A percentile compares a stretch with the other conserved stretches of the same genome.
Evolutionary conservation across 2,888 invertebrate genomes (phyloP).

Genomic region (Archips xylosteana): DNA sequence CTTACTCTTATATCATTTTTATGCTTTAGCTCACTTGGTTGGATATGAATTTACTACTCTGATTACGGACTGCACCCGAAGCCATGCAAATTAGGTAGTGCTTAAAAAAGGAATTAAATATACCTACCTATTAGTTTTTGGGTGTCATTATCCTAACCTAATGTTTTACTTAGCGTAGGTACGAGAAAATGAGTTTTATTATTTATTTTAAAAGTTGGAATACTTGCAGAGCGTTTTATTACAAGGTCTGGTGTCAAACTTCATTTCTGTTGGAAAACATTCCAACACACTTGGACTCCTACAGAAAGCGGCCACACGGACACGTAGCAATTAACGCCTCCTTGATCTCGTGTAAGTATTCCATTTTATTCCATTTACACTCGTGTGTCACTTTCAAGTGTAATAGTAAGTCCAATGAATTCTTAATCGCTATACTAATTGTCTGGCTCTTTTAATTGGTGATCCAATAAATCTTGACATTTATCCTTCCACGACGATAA

Average conservation of each 20-base stretch:
- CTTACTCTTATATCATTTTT: too few species aligned
- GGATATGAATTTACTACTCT: too few species aligned
- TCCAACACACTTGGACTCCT: conserved; percentile 52
- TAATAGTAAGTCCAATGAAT: conserved; percentile 66
- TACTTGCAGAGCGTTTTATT: background rate
- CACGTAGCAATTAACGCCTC: conserved; percentile 62
- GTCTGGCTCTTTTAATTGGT: conserved; percentile 37
- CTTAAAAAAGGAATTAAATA: too few species aligned
- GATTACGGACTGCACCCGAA: too few species aligned
- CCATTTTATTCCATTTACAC: conserved; percentile 62
- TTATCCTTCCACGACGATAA: conserved; percentile 35
- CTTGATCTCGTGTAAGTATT: conserved; percentile 54
- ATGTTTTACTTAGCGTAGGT: background rate
- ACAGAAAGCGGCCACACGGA: conserved; percentile 4
- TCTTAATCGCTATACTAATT: conserved; percentile 67
- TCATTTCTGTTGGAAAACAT: conserved; percentile 43
- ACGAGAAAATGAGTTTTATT: background rate
- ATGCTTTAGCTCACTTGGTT: too few species aligned
- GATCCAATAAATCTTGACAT: conserved; percentile 42
- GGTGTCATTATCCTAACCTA: background rate
- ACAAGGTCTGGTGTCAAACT: conserved; percentile 14
- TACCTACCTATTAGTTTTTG: too few species aligned
- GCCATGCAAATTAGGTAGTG: too few species aligned
- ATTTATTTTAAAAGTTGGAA: background rate
- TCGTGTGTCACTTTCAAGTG: conserved; percentile 54